Base-by-base conservation (phyloP, 1,140 invertebrate genomes). In the Panagrolaimus sp. region DNA sequence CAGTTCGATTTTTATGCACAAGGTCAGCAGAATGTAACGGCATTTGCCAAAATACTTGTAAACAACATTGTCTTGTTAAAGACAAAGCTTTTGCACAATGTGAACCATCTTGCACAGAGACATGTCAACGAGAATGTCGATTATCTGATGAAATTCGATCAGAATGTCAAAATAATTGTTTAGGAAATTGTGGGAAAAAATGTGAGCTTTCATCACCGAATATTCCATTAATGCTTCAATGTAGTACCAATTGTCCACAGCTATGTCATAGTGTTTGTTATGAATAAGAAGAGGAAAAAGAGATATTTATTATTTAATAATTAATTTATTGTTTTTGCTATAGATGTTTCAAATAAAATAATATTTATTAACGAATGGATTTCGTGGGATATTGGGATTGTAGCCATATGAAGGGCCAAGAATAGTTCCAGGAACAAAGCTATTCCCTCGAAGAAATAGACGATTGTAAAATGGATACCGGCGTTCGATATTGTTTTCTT, bases 221-320 rank as follows among this genome's bases (percentile, higher is more conserved):
- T 20, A 16, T 8, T 4, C 51, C 51, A 13, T 16, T 57, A n/a
- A 57, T 25, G 51, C 9, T 27, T 25, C 51, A 57, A 57, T 57
- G 51, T 16, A 57, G 9, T 9, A 57, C 51, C n/a, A 57, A 57
- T 57, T 57, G 51, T 57, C 51, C 51, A 27, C 51, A 57, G 20
- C 13, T 57, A 11, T 57, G 51, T 16, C 11, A 16, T 11, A 57
- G 51, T 57, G 51, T 57, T 20, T 57, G 51, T 16, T 57, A 57
- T 57, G 51, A 57, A 20, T 57, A 13, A 57, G n/a, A 27, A 57
- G 1, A 3, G 9, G 20, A 20, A 57, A 20, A 57, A 57, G n/a
- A 25, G 8, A 20, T 20, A 11, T 57, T 25, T 57, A 57, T 27
- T 57, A 20, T 20, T 57, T 16, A 27, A 57, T 20, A 8, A 57